Percentiles rank a stretch among this genome's conserved stretches.
phyloP scores from a whole-genome alignment of 2,797 vertebrate genomes.

The Sciurus vulgaris region DNA sequence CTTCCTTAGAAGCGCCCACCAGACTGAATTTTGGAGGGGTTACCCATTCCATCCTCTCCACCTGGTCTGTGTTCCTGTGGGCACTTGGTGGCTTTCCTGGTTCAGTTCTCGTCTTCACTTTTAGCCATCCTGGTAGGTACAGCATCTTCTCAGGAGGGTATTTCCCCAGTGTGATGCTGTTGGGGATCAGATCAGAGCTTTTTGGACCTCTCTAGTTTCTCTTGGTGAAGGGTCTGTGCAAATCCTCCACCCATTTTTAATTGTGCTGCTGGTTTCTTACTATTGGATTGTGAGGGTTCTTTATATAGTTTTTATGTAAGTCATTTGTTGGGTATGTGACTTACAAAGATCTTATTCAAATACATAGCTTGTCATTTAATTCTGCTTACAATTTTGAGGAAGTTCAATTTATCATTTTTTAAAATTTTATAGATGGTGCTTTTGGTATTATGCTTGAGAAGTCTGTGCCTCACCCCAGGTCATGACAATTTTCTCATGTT shows the following conservation, averaged over 20 bases:
- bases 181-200: not conserved
- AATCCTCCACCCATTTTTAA: not conserved
- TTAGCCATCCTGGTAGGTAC: not conserved
- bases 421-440: not conserved
- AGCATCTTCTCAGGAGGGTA: not conserved
- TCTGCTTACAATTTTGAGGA: constrained; percentile 22
- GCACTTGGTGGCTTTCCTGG: no score
- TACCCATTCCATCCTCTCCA: not conserved
- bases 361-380: constrained; percentile 7
- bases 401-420: not conserved
- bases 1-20: not conserved
- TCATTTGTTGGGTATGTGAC: not conserved
- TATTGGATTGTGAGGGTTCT: not conserved
- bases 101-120: not conserved
- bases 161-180: not conserved
- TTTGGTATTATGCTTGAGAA: not conserved
- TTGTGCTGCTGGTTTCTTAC: not conserved
- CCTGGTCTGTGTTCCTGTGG: no score
- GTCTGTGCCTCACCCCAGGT: not conserved
- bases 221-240: not conserved
- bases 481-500: not conserved
- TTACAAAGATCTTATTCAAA: not conserved
- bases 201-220: not conserved
- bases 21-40: not conserved
- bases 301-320: not conserved